Evolutionary conservation across 2,888 invertebrate genomes (phyloP).

Genomic region (Glyphotaelius pellucidus): DNA sequence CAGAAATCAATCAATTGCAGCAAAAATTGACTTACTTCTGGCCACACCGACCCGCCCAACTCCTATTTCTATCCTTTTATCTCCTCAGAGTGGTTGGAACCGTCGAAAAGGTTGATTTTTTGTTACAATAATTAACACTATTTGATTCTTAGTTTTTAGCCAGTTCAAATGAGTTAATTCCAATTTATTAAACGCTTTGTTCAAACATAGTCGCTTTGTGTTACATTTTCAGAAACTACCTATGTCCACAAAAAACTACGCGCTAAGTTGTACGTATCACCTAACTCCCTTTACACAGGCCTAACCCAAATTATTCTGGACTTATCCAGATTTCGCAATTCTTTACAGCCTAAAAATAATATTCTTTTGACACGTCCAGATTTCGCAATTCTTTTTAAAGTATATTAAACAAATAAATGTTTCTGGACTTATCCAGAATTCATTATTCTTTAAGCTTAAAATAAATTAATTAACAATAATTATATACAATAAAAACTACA

Average conservation of each 20-base stretch:
- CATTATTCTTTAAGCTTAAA: too few species aligned
- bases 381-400: too few species aligned
- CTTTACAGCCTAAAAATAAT: background rate
- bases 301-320: background rate
- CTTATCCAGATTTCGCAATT: background rate
- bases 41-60: too few species aligned
- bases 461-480: background rate
- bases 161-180: background rate
- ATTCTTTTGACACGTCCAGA: too few species aligned
- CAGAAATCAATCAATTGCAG: too few species aligned
- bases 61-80: too few species aligned
- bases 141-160: background rate
- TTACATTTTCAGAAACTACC: background rate
- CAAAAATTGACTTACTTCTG: too few species aligned
- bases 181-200: background rate
- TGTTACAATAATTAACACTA: background rate
- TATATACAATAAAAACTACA: background rate
- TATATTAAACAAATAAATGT: background rate
- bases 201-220: background rate
- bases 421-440: too few species aligned
- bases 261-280: background rate
- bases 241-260: background rate
- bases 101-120: too few species aligned
- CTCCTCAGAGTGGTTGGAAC: too few species aligned
- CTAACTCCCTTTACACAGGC: background rate